phyloP scores from a whole-genome alignment of 2,888 invertebrate species.

The Brachycybe producta region DNA sequence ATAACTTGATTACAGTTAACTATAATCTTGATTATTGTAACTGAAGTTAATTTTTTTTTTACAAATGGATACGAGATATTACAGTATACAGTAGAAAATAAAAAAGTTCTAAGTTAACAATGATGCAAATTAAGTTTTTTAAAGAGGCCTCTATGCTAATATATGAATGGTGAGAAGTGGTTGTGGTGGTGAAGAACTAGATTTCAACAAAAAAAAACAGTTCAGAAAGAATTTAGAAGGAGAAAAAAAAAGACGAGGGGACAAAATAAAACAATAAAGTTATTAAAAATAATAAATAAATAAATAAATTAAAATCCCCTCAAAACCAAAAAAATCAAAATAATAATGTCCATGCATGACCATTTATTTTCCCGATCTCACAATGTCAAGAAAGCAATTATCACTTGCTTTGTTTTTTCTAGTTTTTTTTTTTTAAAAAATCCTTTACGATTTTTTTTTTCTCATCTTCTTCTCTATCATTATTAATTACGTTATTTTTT shows the following conservation, averaged over 20 bases:
- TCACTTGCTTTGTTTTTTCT: slow-evolving; percentile 10
- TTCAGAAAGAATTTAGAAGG: background rate
- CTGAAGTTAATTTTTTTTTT: too few relatives aligned
- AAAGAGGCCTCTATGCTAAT: too few relatives aligned
- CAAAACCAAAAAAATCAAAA: background rate
- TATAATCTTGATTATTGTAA: too few relatives aligned
- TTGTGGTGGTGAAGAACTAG: too few relatives aligned
- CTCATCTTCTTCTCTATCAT: slow-evolving; percentile 9
- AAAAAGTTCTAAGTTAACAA: too few relatives aligned
- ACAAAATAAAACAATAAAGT: background rate
- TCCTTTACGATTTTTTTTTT: slow-evolving; percentile 12
- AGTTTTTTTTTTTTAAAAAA: background rate
- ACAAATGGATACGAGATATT: too few relatives aligned
- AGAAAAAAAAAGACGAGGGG: slow-evolving; percentile 1
- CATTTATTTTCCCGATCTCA: slow-evolving; percentile 15
- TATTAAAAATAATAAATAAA: background rate
- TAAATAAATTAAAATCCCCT: background rate
- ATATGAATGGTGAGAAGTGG: too few relatives aligned
- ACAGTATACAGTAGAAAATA: too few relatives aligned
- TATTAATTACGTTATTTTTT: slow-evolving; percentile 10
- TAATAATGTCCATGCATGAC: slow-evolving; percentile 8
- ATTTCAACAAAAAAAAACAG: too few relatives aligned
- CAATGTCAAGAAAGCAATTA: slow-evolving; percentile 16
- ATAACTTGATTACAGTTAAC: too few relatives aligned
- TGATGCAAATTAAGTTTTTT: too few relatives aligned